These are phyloP conservation scores for Sturnira hondurensis DNA, from an alignment of 2,113 vertebrate genomes.

Conservation along the genomic window DNA sequence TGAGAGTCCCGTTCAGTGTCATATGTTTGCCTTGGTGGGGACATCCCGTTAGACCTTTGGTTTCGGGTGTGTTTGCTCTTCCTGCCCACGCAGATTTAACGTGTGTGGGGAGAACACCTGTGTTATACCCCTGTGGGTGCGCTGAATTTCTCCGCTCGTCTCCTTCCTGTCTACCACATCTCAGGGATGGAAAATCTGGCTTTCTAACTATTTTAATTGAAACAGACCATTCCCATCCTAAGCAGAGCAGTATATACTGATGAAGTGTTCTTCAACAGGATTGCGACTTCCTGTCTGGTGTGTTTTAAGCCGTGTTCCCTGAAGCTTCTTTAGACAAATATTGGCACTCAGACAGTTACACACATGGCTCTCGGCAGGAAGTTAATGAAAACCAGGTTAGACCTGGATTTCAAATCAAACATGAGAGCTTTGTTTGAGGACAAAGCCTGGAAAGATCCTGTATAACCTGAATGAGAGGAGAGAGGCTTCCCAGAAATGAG, in stretches of 20 bases:
- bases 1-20: neutral
- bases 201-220: neutral
- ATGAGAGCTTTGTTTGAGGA: neutral
- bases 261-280: neutral
- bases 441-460: neutral
- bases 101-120: neutral
- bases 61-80: neutral
- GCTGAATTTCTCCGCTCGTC: neutral
- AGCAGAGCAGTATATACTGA: neutral
- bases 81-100: neutral
- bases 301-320: neutral
- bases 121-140: fast-evolving
- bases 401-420: slow-evolving; percentile 16
- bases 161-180: neutral
- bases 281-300: neutral
- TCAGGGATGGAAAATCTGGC: neutral
- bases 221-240: neutral
- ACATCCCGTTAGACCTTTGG: neutral
- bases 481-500: neutral
- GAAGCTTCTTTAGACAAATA: slow-evolving; percentile 15
- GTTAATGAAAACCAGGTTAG: slow-evolving; percentile 19
- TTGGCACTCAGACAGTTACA: neutral
- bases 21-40: neutral
- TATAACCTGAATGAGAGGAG: neutral
- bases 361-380: neutral